A percentile compares a stretch with the other conserved stretches of the same genome.
Evolutionary conservation across 92 coral and sea anemone genomes (phyloP).

Genomic region (Montipora capitata): DNA sequence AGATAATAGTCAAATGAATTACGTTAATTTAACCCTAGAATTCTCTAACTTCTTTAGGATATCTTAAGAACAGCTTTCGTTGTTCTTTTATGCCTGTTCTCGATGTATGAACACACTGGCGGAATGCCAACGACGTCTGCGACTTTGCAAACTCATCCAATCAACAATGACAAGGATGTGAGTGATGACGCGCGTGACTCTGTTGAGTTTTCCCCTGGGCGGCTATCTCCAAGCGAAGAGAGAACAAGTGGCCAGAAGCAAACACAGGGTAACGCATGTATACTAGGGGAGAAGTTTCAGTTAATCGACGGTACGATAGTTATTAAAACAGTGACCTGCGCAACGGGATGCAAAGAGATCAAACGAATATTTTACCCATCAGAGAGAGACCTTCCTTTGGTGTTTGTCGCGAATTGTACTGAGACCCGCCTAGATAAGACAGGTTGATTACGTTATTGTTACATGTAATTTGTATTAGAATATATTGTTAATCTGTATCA

Average conservation of each 20-base stretch:
- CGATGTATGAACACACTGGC: constrained; percentile 12
- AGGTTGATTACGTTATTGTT: not conserved
- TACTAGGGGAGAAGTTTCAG: not conserved
- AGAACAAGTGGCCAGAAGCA: not conserved
- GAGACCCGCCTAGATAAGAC: not conserved
- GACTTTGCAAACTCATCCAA: not conserved
- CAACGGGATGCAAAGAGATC: constrained; percentile 18
- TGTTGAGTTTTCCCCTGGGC: not conserved
- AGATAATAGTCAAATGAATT: no score
- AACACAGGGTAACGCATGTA: not conserved
- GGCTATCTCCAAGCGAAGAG: not conserved
- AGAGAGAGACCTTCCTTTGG: constrained; percentile 11
- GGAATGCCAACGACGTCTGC: constrained; percentile 11
- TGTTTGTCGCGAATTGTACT: constrained; percentile 17
- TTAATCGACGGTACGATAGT: not conserved
- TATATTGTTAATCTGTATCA: not conserved
- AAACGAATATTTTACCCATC: not conserved
- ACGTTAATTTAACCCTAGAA: no score
- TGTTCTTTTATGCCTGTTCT: constrained; percentile 20
- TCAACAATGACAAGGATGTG: not conserved
- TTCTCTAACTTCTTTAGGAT: constrained; percentile 5
- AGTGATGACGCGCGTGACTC: not conserved
- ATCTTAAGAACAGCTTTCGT: constrained; percentile 4
- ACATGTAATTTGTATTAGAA: not conserved
- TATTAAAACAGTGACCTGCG: not conserved